phyloP scores from a whole-genome alignment of 2,888 invertebrate species.

The Timema cristinae region DNA sequence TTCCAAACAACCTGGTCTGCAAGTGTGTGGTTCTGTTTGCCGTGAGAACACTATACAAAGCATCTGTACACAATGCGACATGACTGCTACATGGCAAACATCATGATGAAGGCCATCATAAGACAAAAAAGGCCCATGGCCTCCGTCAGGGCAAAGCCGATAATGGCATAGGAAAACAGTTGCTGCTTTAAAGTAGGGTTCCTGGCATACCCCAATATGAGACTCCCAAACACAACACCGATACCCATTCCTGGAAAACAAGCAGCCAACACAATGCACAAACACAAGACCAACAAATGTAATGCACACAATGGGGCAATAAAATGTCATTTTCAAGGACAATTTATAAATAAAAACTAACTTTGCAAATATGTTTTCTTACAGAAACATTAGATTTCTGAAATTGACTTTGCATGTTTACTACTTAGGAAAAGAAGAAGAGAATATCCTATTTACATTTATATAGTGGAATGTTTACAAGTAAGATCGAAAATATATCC shows the following conservation, averaged over 20 bases:
- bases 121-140: conserved; percentile 99
- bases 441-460: too few species aligned
- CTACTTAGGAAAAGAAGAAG: too few species aligned
- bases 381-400: too few species aligned
- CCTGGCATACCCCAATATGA: conserved; percentile 94
- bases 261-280: not conserved
- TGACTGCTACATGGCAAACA: conserved; percentile 81
- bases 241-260: conserved; percentile 83
- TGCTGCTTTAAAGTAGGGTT: conserved; percentile 98
- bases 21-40: too few species aligned
- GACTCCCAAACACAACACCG: conserved; percentile 93
- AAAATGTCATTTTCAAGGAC: not conserved
- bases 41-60: not conserved
- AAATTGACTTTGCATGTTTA: too few species aligned
- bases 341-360: too few species aligned
- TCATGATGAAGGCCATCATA: conserved; percentile 96
- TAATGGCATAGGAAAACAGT: conserved; percentile 95
- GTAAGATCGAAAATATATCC: too few species aligned
- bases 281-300: too few species aligned
- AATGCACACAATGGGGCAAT: not conserved
- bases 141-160: conserved; percentile 97
- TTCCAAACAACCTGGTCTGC: too few species aligned
- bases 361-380: too few species aligned
- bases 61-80: not conserved
- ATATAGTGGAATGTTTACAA: too few species aligned